These are phyloP conservation scores for Pecten maximus DNA, from an alignment of 2,888 invertebrate species.

Conservation along the genomic window DNA sequence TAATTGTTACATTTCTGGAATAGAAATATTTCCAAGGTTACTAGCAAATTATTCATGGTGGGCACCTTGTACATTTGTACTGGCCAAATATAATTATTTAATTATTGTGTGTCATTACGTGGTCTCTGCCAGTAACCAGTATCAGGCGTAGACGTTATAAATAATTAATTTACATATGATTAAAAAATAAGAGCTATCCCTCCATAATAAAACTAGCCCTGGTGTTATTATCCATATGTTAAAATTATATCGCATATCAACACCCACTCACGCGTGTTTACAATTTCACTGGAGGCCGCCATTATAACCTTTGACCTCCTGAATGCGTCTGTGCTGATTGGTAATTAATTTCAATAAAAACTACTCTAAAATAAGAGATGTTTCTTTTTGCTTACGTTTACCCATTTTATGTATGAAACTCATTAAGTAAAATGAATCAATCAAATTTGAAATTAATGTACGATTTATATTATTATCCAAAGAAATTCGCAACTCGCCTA, in stretches of 20 bases:
- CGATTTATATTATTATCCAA: not conserved
- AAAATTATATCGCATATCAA: not conserved
- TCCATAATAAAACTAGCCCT: too few relatives aligned
- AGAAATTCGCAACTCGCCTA: not conserved
- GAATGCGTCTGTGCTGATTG: not conserved
- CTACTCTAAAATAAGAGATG: not conserved
- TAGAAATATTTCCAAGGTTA: too few relatives aligned
- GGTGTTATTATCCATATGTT: too few relatives aligned
- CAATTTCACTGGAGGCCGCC: slow-evolving; percentile 47
- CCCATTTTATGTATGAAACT: not conserved
- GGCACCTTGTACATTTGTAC: too few relatives aligned
- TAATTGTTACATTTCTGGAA: too few relatives aligned
- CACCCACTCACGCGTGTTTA: not conserved
- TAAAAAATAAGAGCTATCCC: too few relatives aligned
- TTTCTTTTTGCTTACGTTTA: not conserved
- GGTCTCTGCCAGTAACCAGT: too few relatives aligned
- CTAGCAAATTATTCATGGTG: too few relatives aligned
- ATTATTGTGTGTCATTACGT: too few relatives aligned
- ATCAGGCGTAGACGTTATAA: too few relatives aligned
- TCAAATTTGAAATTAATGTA: not conserved
- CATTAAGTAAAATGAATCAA: not conserved
- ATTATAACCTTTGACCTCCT: slow-evolving; percentile 50
- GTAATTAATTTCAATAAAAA: not conserved
- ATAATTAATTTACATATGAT: too few relatives aligned
- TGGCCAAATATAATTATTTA: too few relatives aligned